Evolutionary conservation across 2,888 invertebrate species (phyloP), one percentile per base, ranked within the genome.

Genomic region (Andricus curvator): DNA sequence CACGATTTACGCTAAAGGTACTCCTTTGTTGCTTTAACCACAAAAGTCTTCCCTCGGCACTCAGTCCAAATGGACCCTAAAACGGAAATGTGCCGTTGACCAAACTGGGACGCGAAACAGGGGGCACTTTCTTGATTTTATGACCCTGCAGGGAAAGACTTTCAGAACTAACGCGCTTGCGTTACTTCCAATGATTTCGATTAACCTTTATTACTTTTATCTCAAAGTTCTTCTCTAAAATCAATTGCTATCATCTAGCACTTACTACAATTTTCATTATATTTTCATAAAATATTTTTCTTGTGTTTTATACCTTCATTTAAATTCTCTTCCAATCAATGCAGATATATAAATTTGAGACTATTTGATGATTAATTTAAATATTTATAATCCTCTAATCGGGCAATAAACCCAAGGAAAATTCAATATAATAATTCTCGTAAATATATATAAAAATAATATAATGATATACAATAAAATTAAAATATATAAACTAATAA

Each of bases 41-140:
- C 51, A 51, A 74, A 62, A 74, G 51, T 74, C 56, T 74, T 74
- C n/a, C 51, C 74, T 74, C 51, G n/a, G 29, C 56, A 56, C 74
- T 74, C 51, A 51, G 56, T 74, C 74, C 74, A 74, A 74, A 74
- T 74, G 74, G 74, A 74, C 74, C 74, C 74, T 74, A 74, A 74
- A 74, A 74, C 56, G n/a, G 74, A 33, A 74, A 74, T 56, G 56
- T 56, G 29, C 74, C 74, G 33, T 74, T 74, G 51, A 51, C 51
- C 74, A 74, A 74, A 74, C 74, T 74, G 13, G 33, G n/a, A 74
- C 74, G 33, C 56, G 56, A 74, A 74, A 56, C n/a, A 25, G 11
- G 25, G 56, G 74, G 29, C 33, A 74, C 74, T 74, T 74, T 74
- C 74, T 56, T 74, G 51, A 56, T 74, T 74, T 74, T 74, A 74